Conservation (phyloP, 2,888 invertebrate genomes). For the Andricus quercusramuli region DNA sequence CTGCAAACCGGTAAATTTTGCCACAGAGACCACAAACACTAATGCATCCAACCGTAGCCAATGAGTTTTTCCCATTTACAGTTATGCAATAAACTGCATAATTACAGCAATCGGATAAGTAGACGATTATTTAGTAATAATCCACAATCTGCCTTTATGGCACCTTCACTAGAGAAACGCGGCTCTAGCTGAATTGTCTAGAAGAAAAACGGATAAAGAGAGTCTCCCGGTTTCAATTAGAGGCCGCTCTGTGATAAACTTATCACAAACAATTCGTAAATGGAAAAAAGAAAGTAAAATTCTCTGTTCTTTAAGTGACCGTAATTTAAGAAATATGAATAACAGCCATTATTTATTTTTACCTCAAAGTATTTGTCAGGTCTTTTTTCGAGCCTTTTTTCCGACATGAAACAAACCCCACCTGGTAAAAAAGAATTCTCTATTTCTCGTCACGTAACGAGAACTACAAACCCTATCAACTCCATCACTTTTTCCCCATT, state of each 20-base stretch:
- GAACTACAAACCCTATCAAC: no score
- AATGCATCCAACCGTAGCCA: not conserved
- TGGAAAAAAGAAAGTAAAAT: not conserved
- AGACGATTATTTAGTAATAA: slow-evolving; percentile 24
- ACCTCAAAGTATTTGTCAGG: no score
- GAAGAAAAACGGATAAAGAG: slow-evolving; percentile 15
- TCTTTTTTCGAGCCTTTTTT: not conserved
- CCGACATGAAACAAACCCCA: no score
- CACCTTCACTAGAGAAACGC: slow-evolving; percentile 7
- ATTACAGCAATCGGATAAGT: slow-evolving; percentile 26
- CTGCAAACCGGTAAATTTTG: not conserved
- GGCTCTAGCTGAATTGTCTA: not conserved
- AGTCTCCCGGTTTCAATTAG: slow-evolving; percentile 20
- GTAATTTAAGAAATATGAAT: not conserved
- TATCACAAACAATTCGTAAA: not conserved
- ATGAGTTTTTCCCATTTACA: slow-evolving; percentile 22
- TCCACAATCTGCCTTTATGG: slow-evolving; percentile 12
- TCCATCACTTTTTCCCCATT: no score
- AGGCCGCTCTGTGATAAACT: slow-evolving; percentile 11
- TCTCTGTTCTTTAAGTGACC: not conserved
- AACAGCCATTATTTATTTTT: not conserved
- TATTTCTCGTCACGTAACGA: no score
- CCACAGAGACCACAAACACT: slow-evolving; percentile 6
- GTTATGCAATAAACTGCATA: slow-evolving; percentile 29
- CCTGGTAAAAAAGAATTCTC: no score